These are phyloP conservation scores for Pungitius pungitius DNA, from an alignment of 2,113 vertebrate genomes.

Conservation along the genomic window DNA sequence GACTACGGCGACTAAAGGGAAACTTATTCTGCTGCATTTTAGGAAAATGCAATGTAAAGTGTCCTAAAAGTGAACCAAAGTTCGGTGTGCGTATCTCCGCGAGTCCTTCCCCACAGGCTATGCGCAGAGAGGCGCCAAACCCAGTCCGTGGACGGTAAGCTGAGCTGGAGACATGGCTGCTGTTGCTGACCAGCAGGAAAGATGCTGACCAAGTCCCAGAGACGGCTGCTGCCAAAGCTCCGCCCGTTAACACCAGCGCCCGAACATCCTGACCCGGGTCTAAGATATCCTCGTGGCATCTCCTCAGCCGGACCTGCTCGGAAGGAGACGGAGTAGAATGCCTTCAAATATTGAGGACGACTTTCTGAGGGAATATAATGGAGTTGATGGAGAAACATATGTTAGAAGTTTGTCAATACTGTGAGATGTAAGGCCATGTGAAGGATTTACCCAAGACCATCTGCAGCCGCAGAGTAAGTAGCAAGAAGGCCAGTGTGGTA, in stretches of 20 bases:
- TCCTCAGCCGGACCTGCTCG: conserved; percentile 21
- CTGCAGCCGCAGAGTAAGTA: background rate
- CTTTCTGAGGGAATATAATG: background rate
- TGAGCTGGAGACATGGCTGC: conserved; percentile 44
- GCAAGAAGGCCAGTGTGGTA: background rate
- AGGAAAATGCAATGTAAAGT: no score
- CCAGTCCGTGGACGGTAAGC: conserved; percentile 39
- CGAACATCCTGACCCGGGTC: conserved; percentile 11
- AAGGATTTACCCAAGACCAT: background rate
- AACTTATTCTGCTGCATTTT: no score
- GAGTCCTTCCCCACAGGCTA: no score
- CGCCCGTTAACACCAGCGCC: conserved; percentile 28
- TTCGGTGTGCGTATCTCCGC: no score
- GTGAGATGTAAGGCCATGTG: background rate
- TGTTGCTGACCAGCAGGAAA: conserved; percentile 67
- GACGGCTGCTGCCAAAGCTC: conserved; percentile 48
- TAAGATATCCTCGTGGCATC: conserved; percentile 31
- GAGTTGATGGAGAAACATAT: background rate
- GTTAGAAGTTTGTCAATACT: background rate
- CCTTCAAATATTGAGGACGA: background rate
- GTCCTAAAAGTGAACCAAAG: background rate
- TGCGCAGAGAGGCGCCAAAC: background rate
- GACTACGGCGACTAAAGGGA: no score
- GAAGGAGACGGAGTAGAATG: conserved; percentile 19
- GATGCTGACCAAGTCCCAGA: conserved; percentile 51